phyloP scores from a whole-genome alignment of 2,113 vertebrate species.

The Hydropotes inermis region DNA sequence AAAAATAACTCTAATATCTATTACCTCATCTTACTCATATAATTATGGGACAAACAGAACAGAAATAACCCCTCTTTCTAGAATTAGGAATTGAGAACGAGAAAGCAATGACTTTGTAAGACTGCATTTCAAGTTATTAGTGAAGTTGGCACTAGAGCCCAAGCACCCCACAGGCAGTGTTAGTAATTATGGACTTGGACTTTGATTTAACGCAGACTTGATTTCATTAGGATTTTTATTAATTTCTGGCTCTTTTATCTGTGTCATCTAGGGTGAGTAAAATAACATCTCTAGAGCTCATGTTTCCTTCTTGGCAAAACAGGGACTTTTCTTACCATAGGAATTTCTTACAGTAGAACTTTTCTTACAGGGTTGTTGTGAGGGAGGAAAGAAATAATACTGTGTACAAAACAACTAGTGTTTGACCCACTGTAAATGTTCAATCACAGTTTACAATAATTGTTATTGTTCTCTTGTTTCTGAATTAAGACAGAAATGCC shows the following conservation, averaged over 20 bases:
- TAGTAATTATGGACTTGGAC: not conserved
- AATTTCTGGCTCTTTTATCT: not conserved
- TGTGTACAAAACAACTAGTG: not conserved
- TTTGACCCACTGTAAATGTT: not conserved
- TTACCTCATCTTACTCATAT: not conserved
- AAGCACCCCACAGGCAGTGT: not conserved
- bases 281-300: not conserved
- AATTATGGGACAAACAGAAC: not conserved
- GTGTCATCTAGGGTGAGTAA: not conserved
- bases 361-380: not conserved
- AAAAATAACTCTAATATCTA: not conserved
- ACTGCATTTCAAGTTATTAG: not conserved
- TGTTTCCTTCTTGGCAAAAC: slow-evolving; percentile 18
- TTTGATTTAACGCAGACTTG: not conserved
- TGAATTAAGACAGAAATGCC: not conserved
- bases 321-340: not conserved
- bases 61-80: not conserved
- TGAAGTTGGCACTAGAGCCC: not conserved
- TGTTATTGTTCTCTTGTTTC: not conserved
- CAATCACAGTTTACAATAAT: not conserved
- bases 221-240: not conserved
- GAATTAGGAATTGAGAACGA: not conserved
- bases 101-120: not conserved
- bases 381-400: not conserved
- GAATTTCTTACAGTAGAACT: not conserved